Percentiles rank a stretch among this genome's conserved stretches.
phyloP scores from a whole-genome alignment of 2,888 invertebrate genomes.

The Calliphora vomitoria region DNA sequence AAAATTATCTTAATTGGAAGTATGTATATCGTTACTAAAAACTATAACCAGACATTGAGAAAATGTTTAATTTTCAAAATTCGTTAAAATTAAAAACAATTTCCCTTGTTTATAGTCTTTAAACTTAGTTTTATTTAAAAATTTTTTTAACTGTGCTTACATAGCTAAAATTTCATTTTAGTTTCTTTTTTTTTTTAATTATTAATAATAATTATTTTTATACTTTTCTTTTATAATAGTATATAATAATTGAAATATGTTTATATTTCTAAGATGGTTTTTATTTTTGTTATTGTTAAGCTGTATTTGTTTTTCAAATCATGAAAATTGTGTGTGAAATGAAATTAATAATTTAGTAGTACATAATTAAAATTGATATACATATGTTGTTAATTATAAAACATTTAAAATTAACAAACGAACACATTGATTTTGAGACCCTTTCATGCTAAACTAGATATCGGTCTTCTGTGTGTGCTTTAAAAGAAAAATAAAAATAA shows the following conservation, averaged over 20 bases:
- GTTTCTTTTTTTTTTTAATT: conserved; percentile 33
- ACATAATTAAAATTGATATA: neutral
- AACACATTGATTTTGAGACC: conserved; percentile 8
- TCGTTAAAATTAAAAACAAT: neutral
- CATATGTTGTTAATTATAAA: neutral
- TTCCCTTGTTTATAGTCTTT: conserved; percentile 17
- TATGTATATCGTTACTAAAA: no score
- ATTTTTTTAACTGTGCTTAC: conserved; percentile 56
- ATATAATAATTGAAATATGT: conserved; percentile 54
- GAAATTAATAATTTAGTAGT: neutral
- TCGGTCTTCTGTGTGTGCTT: no score
- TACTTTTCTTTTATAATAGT: conserved; percentile 31
- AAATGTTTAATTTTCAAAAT: no score
- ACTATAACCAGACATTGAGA: no score
- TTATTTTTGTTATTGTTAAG: conserved; percentile 41
- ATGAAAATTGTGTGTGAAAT: neutral
- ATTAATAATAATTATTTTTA: conserved; percentile 29
- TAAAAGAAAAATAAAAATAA: no score
- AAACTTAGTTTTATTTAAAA: conserved; percentile 62
- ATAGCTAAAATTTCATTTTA: conserved; percentile 44
- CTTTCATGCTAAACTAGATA: no score
- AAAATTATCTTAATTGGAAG: no score
- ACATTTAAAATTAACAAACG: conserved; percentile 18
- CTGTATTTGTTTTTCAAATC: conserved; percentile 18
- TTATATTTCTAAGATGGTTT: conserved; percentile 40